Evolutionary conservation across 2,888 invertebrate species (phyloP).

Genomic region (Meiosimyza platycephala): DNA sequence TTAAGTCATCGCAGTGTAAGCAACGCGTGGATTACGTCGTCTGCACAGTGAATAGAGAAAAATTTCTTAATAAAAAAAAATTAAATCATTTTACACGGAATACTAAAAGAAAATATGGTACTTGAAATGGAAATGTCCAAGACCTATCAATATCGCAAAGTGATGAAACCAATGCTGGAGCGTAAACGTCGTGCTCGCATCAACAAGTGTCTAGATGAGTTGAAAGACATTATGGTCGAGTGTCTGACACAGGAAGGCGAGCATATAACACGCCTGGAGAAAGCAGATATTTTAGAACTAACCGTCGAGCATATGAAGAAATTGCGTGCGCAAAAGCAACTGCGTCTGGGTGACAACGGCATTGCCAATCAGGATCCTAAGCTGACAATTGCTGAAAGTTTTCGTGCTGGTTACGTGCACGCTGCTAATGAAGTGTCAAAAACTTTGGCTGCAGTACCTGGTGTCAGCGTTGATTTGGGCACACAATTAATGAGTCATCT

Average conservation of each 20-base stretch:
- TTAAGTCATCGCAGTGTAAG: constrained; percentile 48
- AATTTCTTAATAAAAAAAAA: not conserved
- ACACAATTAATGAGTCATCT: constrained; percentile 92
- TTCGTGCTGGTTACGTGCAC: constrained; percentile 89
- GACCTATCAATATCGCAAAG: constrained; percentile 93
- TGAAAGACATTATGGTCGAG: constrained; percentile 88
- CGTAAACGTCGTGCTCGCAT: constrained; percentile 89
- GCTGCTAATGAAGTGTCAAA: constrained; percentile 91
- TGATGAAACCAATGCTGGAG: constrained; percentile 94
- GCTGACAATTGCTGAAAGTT: constrained; percentile 75
- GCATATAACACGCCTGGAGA: constrained; percentile 89
- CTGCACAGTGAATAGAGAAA: constrained; percentile 3
- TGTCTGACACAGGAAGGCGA: constrained; percentile 82
- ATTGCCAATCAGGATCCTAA: constrained; percentile 56
- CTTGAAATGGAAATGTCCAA: constrained; percentile 76
- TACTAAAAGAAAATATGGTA: constrained; percentile 54
- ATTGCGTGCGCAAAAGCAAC: constrained; percentile 78
- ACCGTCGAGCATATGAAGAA: constrained; percentile 90
- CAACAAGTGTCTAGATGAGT: constrained; percentile 89
- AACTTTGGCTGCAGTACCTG: constrained; percentile 85
- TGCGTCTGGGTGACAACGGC: constrained; percentile 61
- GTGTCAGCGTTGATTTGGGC: constrained; percentile 87
- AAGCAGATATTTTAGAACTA: constrained; percentile 89
- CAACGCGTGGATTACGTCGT: constrained; percentile 54
- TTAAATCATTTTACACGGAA: constrained; percentile 19